phyloP scores from a whole-genome alignment of 2,888 invertebrate genomes.

The Halocaridina rubra region DNA sequence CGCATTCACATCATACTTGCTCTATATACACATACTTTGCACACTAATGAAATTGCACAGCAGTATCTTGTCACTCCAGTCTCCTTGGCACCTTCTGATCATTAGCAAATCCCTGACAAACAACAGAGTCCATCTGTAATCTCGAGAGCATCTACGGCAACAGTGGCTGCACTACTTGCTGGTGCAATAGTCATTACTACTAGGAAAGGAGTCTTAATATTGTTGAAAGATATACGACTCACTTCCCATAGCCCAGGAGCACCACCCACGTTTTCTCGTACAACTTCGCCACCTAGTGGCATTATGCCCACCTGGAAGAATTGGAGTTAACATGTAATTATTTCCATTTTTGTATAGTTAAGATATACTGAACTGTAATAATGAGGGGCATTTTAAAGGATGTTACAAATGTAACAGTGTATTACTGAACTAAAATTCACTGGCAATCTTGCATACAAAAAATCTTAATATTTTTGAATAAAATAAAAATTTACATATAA shows the following conservation, averaged over 20 bases:
- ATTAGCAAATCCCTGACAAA: conserved; percentile 26
- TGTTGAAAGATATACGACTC: conserved; percentile 29
- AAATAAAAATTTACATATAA: background rate
- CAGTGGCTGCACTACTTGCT: background rate
- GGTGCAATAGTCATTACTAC: conserved; percentile 39
- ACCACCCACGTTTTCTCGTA: background rate
- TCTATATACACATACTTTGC: background rate
- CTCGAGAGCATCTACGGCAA: conserved; percentile 35
- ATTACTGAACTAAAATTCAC: background rate
- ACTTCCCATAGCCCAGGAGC: conserved; percentile 49
- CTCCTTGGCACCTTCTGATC: background rate
- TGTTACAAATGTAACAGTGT: background rate
- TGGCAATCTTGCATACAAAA: background rate
- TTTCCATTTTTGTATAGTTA: too few species aligned
- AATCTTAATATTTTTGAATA: background rate
- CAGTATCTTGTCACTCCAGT: background rate
- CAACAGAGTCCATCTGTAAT: conserved; percentile 50
- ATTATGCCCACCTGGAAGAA: conserved; percentile 27
- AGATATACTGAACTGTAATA: too few species aligned
- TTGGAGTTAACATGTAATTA: too few species aligned
- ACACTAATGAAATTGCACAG: background rate
- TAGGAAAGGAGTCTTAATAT: conserved; percentile 47
- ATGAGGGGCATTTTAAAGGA: too few species aligned
- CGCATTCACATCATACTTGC: too few species aligned
- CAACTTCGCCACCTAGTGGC: conserved; percentile 18